Base-by-base conservation (phyloP, 2,888 invertebrate species). In the Nephrotoma appendiculata region DNA sequence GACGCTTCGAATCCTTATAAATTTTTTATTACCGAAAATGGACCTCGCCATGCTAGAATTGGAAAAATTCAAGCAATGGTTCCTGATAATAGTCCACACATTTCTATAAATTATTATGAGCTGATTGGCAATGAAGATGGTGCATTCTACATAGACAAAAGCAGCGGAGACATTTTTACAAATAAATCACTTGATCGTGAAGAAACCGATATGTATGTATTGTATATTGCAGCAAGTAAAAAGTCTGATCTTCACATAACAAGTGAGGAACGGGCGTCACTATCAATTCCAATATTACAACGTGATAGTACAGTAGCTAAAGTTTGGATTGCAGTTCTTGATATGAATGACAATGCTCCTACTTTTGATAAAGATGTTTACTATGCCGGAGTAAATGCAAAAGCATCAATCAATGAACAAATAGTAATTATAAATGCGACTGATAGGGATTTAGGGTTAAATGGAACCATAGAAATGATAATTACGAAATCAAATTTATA, bases 281-380 rank as follows among this genome's bases (percentile, higher is more conserved):
- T 92, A 88, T 92, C 92, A 11, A 92, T 91, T 5, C 91, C 91
- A 87, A 90, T 89, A n/a, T 88, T 92, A 0, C 91, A 92, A 87
- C 92, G 92, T 83, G 96, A 96, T 88, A 94, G 94, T 85, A 95
- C 96, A 85, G 93, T 96, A 19, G 95, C 96, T 0, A 94, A 94
- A 86, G 95, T 97, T 1, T 93, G 93, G 86, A 93, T 98, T 52
- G 93, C 92, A 2, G 94, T 98, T 5, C 92, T 95, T 41, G 98
- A 98, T 90, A 94, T 96, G 86, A 98, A 98, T 89, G 98, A 98
- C 89, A 97, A 97, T 90, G 94, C 95, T 5, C 98, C 98, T 0
- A 92, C 93, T 71, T 97, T 97, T 89, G 93, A 94, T 86, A 93
- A 94, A 87, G 89, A 91, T 4, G 88, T 89, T 1, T 92, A 92